Percentiles rank a stretch among this genome's conserved stretches.
These are phyloP conservation scores for Pangasius macronema DNA, from an alignment of 2,797 vertebrate genomes.

Conservation along the genomic window DNA sequence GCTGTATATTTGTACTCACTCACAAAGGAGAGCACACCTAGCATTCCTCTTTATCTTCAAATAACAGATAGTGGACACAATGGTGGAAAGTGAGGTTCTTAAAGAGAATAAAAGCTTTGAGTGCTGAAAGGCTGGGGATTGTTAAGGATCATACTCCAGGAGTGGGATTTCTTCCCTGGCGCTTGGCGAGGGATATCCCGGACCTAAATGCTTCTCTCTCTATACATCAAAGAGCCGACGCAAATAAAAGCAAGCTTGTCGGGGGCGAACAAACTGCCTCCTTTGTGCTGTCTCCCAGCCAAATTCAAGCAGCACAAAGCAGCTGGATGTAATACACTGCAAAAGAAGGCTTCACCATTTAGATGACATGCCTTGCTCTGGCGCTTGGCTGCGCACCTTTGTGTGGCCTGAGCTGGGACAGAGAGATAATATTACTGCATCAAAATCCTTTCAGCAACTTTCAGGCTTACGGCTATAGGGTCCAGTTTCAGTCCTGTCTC, in stretches of 20 bases:
- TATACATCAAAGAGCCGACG: conserved; percentile 79
- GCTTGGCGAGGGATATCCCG: conserved; percentile 76
- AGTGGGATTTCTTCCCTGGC: conserved; percentile 80
- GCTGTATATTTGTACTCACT: neutral
- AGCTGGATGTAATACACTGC: conserved; percentile 82
- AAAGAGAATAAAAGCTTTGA: conserved; percentile 75
- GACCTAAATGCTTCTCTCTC: conserved; percentile 73
- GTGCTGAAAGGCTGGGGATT: conserved; percentile 74
- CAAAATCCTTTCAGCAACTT: conserved; percentile 78
- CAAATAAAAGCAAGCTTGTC: conserved; percentile 85
- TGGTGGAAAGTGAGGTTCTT: conserved; percentile 75
- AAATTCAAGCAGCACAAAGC: conserved; percentile 79
- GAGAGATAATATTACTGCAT: conserved; percentile 84
- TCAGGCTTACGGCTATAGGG: conserved; percentile 75
- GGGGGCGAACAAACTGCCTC: conserved; percentile 81
- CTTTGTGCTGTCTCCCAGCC: conserved; percentile 77
- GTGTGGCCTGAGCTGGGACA: conserved; percentile 74
- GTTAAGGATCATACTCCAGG: conserved; percentile 78
- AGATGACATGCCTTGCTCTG: conserved; percentile 81
- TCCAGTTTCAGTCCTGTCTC: conserved; percentile 70
- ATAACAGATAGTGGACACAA: conserved; percentile 71
- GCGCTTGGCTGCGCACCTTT: conserved; percentile 78
- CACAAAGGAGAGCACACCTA: conserved; percentile 37
- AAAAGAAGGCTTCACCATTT: conserved; percentile 79
- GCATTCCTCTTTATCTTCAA: conserved; percentile 63